phyloP scores from a whole-genome alignment of 2,888 invertebrate species.

The Sinhomidia bicolor region DNA sequence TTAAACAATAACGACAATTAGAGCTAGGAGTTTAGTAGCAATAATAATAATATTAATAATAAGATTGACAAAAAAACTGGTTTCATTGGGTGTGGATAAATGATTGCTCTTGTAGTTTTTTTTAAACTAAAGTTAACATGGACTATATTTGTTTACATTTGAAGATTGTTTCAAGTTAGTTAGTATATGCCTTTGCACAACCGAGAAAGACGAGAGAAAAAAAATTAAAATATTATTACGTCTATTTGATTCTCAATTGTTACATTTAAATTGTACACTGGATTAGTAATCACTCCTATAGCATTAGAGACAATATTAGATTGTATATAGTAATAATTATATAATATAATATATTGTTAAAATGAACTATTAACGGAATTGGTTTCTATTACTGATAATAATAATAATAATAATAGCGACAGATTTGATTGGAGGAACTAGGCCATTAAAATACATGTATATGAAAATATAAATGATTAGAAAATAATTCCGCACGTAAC shows the following conservation, averaged over 20 bases:
- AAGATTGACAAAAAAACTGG: constrained; percentile 34
- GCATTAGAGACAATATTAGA: background rate
- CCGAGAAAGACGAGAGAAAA: background rate
- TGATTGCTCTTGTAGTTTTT: constrained; percentile 9
- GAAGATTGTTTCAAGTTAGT: constrained; percentile 38
- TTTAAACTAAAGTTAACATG: constrained; percentile 2
- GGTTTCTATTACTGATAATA: background rate
- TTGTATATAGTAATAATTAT: background rate
- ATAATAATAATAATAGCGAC: background rate
- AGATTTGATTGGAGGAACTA: background rate
- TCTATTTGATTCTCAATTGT: constrained; percentile 2
- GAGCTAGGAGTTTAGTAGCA: too few relatives aligned
- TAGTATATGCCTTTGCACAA: background rate
- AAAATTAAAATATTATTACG: background rate
- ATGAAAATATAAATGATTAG: constrained; percentile 62
- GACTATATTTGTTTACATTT: constrained; percentile 32
- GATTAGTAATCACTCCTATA: constrained; percentile 8
- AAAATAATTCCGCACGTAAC: constrained; percentile 42
- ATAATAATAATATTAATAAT: constrained; percentile 5
- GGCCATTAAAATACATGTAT: constrained; percentile 22
- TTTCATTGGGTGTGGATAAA: background rate
- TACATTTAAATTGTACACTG: constrained; percentile 39
- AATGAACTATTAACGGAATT: constrained; percentile 30
- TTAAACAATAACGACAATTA: too few relatives aligned
- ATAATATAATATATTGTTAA: background rate